phyloP scores from a whole-genome alignment of 2,888 invertebrate species.

The Platyscelio sp. region DNA sequence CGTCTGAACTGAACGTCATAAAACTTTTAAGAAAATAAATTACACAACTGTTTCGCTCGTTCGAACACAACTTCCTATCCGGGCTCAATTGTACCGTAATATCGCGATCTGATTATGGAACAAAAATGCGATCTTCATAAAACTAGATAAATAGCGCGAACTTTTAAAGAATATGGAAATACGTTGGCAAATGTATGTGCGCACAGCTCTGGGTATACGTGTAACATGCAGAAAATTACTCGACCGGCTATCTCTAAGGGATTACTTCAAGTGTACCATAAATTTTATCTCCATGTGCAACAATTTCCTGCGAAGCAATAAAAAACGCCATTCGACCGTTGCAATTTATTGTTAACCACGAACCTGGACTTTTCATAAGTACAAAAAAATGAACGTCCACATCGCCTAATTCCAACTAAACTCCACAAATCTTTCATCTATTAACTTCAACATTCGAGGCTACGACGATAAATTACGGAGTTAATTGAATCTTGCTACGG shows the following conservation, averaged over 20 bases:
- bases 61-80: background rate
- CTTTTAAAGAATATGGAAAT: constrained; percentile 45
- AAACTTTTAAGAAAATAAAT: too few relatives aligned
- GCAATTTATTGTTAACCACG: constrained; percentile 33
- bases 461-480: constrained; percentile 8
- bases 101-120: constrained; percentile 27
- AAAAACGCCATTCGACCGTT: constrained; percentile 29
- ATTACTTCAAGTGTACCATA: constrained; percentile 38
- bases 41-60: too few relatives aligned
- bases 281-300: constrained; percentile 40
- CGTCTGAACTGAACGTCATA: too few relatives aligned
- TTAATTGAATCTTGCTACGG: constrained; percentile 14
- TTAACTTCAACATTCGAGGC: constrained; percentile 30
- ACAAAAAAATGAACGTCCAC: constrained; percentile 16
- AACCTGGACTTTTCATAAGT: constrained; percentile 32
- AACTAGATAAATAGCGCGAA: constrained; percentile 30
- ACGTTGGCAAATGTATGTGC: background rate
- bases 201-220: background rate
- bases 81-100: constrained; percentile 1
- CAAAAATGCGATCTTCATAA: constrained; percentile 50
- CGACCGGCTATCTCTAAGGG: constrained; percentile 35
- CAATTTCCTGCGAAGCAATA: constrained; percentile 49
- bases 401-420: constrained; percentile 32
- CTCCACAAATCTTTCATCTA: constrained; percentile 21
- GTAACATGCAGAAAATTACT: constrained; percentile 31